Base-by-base conservation (phyloP, 2,888 invertebrate species). In the Cabera pusaria region DNA sequence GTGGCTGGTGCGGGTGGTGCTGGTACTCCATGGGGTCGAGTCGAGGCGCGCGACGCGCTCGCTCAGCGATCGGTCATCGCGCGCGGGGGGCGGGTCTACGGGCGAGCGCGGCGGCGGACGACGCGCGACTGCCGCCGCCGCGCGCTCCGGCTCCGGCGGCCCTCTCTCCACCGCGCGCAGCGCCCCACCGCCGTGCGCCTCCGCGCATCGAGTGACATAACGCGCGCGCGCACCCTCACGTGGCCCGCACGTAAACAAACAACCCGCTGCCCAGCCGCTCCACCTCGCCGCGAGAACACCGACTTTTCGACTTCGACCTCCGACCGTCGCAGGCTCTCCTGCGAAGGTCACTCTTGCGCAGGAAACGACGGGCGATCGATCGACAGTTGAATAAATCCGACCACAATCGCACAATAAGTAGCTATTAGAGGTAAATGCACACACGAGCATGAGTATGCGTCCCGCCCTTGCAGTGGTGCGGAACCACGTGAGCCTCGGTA, bases 1-100 rank as follows among this genome's bases (percentile, higher is more conserved):
- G 91, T 64, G 92, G 92, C 74, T 90, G 91, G 36, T 80, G 67
- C 31, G 78, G 77, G 58, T 79, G 77, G 68, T 84, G 88, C 69
- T 84, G 87, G 72, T 86, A 90, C 76, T 90, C 89, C 89, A 90
- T 89, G 63, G 60, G 54, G 55, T 59, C 58, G 64, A 59, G 62
- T 60, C 65, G 66, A 64, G 66, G 65, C 70, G 68, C 69, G 54
- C 54, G 64, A 61, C 62, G 71, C 72, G 53, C 69, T 69, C 71
- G 68, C 67, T 76, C 76, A 74, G 67, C 72, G 74, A 57, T 68
- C 77, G 76, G 80, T 72, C 84, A 83, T 84, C 80, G 82, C 83
- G 83, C 20, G 23, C 37, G 2, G 38, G 58, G 59, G 24, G n/a
- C 33, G 34, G 67, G 55, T 56, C 49, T 10, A 11, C 20, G 11